Evolutionary conservation across 2,113 vertebrate genomes (phyloP).

Genomic region (Burhinus bistriatus): DNA sequence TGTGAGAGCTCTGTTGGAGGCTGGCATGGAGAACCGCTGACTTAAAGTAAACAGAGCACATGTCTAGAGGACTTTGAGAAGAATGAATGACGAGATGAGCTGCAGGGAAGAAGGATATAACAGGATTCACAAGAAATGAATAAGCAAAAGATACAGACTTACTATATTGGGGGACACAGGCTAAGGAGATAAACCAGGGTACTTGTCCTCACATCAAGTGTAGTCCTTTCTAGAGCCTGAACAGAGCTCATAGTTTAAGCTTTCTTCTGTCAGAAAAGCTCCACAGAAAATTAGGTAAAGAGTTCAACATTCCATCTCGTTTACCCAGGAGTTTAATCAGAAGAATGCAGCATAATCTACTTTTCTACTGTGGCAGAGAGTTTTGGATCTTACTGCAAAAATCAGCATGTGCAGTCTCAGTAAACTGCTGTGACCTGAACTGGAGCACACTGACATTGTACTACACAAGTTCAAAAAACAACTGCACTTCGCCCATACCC

Average conservation of each 20-base stretch:
- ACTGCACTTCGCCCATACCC: not conserved
- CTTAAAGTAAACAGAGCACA: not conserved
- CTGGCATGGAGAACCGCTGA: not conserved
- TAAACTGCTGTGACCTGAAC: not conserved
- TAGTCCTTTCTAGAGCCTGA: not conserved
- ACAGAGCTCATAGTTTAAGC: not conserved
- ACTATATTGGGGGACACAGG: not conserved
- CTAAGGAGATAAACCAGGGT: not conserved
- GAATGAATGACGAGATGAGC: not conserved
- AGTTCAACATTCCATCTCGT: not conserved
- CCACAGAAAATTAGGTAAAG: not conserved
- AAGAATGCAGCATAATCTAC: not conserved
- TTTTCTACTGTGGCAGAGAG: not conserved
- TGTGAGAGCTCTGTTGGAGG: not conserved
- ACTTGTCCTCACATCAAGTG: not conserved
- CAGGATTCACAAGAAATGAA: not conserved
- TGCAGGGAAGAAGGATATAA: not conserved
- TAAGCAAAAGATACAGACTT: not conserved
- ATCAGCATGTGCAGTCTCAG: not conserved
- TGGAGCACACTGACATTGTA: not conserved
- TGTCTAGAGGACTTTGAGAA: not conserved
- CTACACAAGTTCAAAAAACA: not conserved
- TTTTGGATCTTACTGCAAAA: not conserved
- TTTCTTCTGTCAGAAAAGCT: not conserved
- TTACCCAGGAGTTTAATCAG: not conserved